Base-by-base conservation (phyloP, 1,140 invertebrate genomes). In the Cydia fagiglandana region DNA sequence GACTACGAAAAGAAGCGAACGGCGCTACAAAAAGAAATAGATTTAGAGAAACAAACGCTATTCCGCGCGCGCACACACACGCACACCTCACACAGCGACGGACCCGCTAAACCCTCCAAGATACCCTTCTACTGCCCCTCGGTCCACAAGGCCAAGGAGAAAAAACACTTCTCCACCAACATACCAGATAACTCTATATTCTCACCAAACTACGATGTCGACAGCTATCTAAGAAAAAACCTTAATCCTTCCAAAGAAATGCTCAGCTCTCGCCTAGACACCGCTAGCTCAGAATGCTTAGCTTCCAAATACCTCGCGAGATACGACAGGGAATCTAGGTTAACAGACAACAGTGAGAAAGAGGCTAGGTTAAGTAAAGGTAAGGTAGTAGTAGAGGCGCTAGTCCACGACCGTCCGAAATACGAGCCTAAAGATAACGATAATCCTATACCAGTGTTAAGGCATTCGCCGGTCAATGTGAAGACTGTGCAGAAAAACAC, bases 371-470 rank as follows among this genome's bases (percentile, higher is more conserved):
- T 61, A 50, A 77, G 56, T 73, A 83, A 81, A 38, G 47, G 47
- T 50, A 38, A 80, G 12, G 47, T 81, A 30, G 70, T 81, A n/a
- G 83, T 83, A 79, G 84, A 80, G 64, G 79, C 74, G 12, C 68
- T 79, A 68, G 56, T 82, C 38, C 80, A 83, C 70, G 66, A 77
- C 17, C 68, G 68, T 45, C 75, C 66, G 13, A 76, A 30, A 41
- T 84, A 83, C 41, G 83, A 81, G 75, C 80, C 80, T 30, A 73
- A 73, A 13, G 68, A 73, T 15, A 68, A 78, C 79, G 7, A 73
- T 85, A 56, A 68, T 24, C 94, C 94, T 0, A 93, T 94, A 79
- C 94, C 94, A 0, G 88, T 94, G 47, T 85, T 95, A 70, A 91
- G 94, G 73, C 93, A 94, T 81, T 93, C 93, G 4, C 93, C 93